These are phyloP conservation scores for Drosophila nr. medialis DNA, from an alignment of 2,888 invertebrate species.

Conservation along the genomic window DNA sequence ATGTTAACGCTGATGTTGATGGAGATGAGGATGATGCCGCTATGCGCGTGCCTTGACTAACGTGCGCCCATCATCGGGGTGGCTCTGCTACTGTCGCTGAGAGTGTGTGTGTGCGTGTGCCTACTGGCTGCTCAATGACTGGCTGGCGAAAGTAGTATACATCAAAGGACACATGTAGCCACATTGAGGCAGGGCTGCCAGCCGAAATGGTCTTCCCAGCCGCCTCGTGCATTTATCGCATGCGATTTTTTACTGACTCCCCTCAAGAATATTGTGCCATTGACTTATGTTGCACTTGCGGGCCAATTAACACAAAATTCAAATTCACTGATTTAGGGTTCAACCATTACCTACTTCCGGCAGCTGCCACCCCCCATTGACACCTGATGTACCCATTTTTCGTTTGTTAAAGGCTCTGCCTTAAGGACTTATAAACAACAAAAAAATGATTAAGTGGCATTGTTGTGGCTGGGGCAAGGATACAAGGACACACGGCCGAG, in stretches of 20 bases:
- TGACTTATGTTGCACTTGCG: constrained; percentile 52
- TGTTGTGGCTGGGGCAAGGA: constrained; percentile 44
- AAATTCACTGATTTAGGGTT: constrained; percentile 53
- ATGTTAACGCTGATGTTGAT: constrained; percentile 22
- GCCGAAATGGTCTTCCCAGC: constrained; percentile 33
- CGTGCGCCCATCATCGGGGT: constrained; percentile 66
- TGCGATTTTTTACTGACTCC: constrained; percentile 48
- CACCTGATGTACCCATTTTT: constrained; percentile 37
- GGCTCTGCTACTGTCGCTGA: constrained; percentile 25
- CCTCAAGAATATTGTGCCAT: constrained; percentile 5
- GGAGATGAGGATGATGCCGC: constrained; percentile 62
- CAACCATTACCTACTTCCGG: constrained; percentile 16
- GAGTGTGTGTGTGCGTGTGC: constrained; percentile 17
- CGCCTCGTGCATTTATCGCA: constrained; percentile 61
- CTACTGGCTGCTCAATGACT: constrained; percentile 70
- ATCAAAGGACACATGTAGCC: constrained; percentile 65
- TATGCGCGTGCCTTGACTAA: constrained; percentile 77
- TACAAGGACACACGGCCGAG: constrained; percentile 74
- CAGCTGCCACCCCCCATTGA: constrained; percentile 12
- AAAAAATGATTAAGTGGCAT: constrained; percentile 64
- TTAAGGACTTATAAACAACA: constrained; percentile 22
- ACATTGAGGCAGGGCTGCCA: constrained; percentile 72
- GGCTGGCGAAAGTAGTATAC: constrained; percentile 73
- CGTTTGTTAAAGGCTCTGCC: constrained; percentile 24
- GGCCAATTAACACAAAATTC: constrained; percentile 64